Conservation (phyloP, 2,888 invertebrate genomes). For the Conus canariensis region DNA sequence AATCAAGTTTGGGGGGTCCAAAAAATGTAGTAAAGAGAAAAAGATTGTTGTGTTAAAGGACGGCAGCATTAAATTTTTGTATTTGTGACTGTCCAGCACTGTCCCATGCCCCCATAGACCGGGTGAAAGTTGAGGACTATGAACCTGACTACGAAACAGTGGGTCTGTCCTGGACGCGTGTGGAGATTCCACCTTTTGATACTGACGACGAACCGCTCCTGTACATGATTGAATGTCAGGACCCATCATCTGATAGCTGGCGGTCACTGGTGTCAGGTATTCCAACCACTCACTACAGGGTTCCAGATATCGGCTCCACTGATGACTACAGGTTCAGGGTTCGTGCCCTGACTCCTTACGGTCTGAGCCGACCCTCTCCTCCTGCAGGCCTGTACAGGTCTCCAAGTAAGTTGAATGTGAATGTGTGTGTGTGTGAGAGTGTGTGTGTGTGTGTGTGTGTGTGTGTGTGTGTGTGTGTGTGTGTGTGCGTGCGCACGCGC, state of each 20-base stretch:
- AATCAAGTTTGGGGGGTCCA: too few species aligned
- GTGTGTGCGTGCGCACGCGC: not conserved
- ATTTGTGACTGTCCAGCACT: constrained; percentile 54
- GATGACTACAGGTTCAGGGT: constrained; percentile 97
- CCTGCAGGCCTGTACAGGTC: constrained; percentile 60
- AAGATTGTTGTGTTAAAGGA: too few species aligned
- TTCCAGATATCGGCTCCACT: constrained; percentile 66
- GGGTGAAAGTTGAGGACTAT: constrained; percentile 64
- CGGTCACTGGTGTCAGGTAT: constrained; percentile 72
- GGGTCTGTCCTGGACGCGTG: constrained; percentile 68
- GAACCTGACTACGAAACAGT: constrained; percentile 67
- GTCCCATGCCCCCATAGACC: constrained; percentile 64
- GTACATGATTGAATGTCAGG: constrained; percentile 69
- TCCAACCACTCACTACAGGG: constrained; percentile 67
- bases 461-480: not conserved
- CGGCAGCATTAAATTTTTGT: too few species aligned
- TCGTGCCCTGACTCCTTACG: constrained; percentile 96
- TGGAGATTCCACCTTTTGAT: constrained; percentile 67
- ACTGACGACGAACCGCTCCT: constrained; percentile 65
- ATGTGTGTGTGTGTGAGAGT: not conserved
- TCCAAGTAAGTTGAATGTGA: constrained; percentile 55
- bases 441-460: not conserved
- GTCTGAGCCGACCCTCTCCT: constrained; percentile 97
- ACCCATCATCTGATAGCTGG: constrained; percentile 72
- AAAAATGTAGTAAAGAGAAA: too few species aligned